A percentile compares a stretch with the other conserved stretches of the same genome.
phyloP scores from a whole-genome alignment of 2,888 invertebrate species.

The Drosophila putrida region DNA sequence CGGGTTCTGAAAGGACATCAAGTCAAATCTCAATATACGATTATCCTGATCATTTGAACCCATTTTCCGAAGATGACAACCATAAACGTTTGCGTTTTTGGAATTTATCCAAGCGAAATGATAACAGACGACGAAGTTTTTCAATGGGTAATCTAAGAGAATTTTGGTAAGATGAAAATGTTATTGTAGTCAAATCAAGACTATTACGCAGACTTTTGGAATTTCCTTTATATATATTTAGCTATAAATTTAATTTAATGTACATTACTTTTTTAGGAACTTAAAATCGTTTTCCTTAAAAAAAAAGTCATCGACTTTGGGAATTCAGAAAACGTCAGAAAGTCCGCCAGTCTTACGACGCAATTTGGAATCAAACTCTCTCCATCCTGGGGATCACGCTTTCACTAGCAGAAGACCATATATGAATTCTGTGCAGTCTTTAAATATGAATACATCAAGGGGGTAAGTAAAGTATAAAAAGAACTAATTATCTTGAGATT shows the following conservation, averaged over 20 bases:
- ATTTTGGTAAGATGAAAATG: slow-evolving; percentile 86
- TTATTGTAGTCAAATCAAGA: no score
- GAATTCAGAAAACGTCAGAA: slow-evolving; percentile 85
- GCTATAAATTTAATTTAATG: background rate
- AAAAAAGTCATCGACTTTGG: slow-evolving; percentile 85
- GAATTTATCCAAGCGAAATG: slow-evolving; percentile 85
- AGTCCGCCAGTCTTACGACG: slow-evolving; percentile 83
- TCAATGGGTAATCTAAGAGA: slow-evolving; percentile 88
- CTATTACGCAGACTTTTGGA: no score
- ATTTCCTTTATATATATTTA: background rate
- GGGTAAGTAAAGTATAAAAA: slow-evolving; percentile 52
- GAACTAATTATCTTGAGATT: background rate
- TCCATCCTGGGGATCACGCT: slow-evolving; percentile 6
- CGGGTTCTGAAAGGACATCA: slow-evolving; percentile 78
- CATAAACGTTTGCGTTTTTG: slow-evolving; percentile 88
- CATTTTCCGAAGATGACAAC: slow-evolving; percentile 90
- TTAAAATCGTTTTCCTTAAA: slow-evolving; percentile 84
- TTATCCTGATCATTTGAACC: slow-evolving; percentile 92
- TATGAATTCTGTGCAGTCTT: slow-evolving; percentile 80
- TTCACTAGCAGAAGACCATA: slow-evolving; percentile 50
- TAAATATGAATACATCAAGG: slow-evolving; percentile 66
- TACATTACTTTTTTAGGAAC: slow-evolving; percentile 67
- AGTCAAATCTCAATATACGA: slow-evolving; percentile 88
- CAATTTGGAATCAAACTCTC: slow-evolving; percentile 25
- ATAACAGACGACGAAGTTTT: slow-evolving; percentile 87